Evolutionary conservation across 1,140 invertebrate genomes (phyloP), one percentile per base, ranked within the genome.

Genomic region (Camponotus pennsylvanicus): DNA sequence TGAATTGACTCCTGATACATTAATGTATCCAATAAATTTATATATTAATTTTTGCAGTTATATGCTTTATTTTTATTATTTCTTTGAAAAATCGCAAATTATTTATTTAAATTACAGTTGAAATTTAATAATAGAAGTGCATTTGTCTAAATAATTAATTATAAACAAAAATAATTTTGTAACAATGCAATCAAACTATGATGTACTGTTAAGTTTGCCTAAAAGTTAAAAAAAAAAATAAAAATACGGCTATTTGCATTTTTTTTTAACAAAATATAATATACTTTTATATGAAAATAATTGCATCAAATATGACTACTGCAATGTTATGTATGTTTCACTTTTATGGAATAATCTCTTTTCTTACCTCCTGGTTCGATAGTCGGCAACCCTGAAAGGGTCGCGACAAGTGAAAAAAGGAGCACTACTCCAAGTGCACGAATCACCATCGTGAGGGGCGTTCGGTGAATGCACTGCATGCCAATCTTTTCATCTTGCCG

Each of bases 401-500:
- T 40, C 7, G 80, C 71, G 70, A 78, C 69, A 69, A 88, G 34
- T 34, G 85, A 83, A 66, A 91, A 82, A 21, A 90, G 63, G 76
- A 79, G 61, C 78, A 93, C 85, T 79, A 89, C 34, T 70, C 75
- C 70, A 15, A 92, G 71, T 88, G 86, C 77, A 75, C 63, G 73
- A 69, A 87, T 82, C 67, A 75, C 55, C 87, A 87, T 87, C 42
- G 42, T 79, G 69, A 61, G 63, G 66, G 57, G 71, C 5, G 61
- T 87, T 88, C 6, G 45, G 37, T 45, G 64, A 79, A 83, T 82
- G 63, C 45, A 92, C 92, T 93, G 91, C 82, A 84, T 87, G 75
- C 49, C 15, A 67, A 88, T 88, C 73, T 86, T 92, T 92, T 92
- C 90, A 93, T 91, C 89, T 92, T 88, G 67, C 89, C 85, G 92